Evolutionary conservation across 2,113 vertebrate genomes (phyloP).

Genomic region (Myiagra hebetior): DNA sequence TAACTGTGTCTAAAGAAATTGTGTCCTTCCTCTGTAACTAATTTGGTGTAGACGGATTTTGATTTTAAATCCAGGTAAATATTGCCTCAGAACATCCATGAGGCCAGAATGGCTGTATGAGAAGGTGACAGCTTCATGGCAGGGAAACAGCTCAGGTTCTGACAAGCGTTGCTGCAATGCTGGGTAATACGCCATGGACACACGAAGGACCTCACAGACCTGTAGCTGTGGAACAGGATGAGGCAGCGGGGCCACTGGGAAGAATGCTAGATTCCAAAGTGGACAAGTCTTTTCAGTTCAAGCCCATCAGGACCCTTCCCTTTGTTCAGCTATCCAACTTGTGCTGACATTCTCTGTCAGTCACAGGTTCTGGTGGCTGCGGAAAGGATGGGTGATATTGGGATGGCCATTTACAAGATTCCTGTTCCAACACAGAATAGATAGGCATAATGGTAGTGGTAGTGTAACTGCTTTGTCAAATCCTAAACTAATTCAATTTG

Average conservation of each 20-base stretch:
- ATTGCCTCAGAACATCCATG: neutral
- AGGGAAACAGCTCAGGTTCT: neutral
- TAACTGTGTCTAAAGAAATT: neutral
- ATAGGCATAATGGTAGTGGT: neutral
- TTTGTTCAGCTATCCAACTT: neutral
- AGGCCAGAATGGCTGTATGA: neutral
- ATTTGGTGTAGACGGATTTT: neutral
- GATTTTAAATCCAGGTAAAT: neutral
- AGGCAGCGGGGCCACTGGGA: neutral
- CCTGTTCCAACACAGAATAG: neutral
- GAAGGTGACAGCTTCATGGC: neutral
- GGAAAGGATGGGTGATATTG: neutral
- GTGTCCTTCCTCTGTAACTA: neutral
- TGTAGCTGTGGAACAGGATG: neutral
- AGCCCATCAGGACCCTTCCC: neutral
- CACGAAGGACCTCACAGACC: rapidly evolving
- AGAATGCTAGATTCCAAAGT: rapidly evolving
- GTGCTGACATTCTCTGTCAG: neutral
- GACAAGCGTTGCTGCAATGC: neutral
- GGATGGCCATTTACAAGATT: neutral
- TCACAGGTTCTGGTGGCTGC: neutral
- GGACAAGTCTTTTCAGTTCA: neutral
- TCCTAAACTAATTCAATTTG: neutral
- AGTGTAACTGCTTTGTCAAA: neutral
- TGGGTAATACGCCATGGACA: rapidly evolving